A percentile compares a stretch with the other conserved stretches of the same genome.
Conservation (phyloP, 2,113 vertebrate species). For the Ochotona princeps region DNA sequence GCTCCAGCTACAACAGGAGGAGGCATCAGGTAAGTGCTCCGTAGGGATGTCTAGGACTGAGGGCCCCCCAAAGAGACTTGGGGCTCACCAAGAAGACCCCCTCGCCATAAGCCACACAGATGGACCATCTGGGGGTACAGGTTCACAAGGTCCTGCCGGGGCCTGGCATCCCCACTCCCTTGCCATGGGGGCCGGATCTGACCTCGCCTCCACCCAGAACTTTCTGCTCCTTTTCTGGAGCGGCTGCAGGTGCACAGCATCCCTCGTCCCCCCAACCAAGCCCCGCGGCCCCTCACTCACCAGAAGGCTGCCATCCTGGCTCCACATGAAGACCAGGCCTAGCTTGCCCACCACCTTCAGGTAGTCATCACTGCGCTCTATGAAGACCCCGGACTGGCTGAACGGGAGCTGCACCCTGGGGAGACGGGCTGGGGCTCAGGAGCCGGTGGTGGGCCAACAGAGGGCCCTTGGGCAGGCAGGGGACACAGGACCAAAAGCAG, state of each 20-base stretch:
- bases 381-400: slow-evolving; percentile 87
- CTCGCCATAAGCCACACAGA: rapidly evolving
- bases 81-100: neutral
- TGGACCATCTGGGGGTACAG: rapidly evolving
- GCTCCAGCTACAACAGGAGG: slow-evolving; percentile 87
- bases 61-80: rapidly evolving
- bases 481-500: too few species aligned
- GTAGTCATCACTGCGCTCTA: slow-evolving; percentile 84
- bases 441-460: rapidly evolving
- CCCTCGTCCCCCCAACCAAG: neutral
- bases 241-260: rapidly evolving
- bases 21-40: neutral
- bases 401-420: slow-evolving; percentile 88
- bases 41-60: neutral
- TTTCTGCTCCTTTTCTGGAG: neutral
- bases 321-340: slow-evolving; percentile 90
- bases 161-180: rapidly evolving
- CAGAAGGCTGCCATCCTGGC: slow-evolving; percentile 88
- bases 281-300: slow-evolving; percentile 74
- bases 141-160: too few species aligned
- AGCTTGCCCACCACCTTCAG: slow-evolving; percentile 88
- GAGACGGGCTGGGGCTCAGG: neutral
- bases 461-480: neutral
- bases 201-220: neutral
- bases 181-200: rapidly evolving